Evolutionary conservation across 2,797 vertebrate species (phyloP).

Genomic region (Paedocypris micromegethes): DNA sequence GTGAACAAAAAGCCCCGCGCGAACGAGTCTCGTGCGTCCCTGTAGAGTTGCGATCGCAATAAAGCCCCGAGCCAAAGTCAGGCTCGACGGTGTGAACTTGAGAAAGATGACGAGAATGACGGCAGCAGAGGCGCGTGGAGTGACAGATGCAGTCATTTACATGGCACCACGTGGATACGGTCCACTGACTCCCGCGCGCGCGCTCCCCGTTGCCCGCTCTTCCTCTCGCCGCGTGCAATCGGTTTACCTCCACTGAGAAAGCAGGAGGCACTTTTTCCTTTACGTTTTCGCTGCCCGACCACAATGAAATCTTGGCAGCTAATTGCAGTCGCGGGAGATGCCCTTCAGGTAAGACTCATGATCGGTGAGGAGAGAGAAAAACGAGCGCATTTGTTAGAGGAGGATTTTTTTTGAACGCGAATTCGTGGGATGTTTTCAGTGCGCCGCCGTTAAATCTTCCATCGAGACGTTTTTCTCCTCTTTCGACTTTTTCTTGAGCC

Average conservation of each 20-base stretch:
- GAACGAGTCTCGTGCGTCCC: constrained; percentile 17
- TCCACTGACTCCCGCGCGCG: constrained; percentile 54
- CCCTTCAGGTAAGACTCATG: constrained; percentile 73
- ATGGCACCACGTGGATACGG: constrained; percentile 67
- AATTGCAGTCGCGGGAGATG: constrained; percentile 73
- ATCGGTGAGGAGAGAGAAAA: constrained; percentile 52
- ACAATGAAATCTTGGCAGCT: constrained; percentile 78
- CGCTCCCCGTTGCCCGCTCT: constrained; percentile 40
- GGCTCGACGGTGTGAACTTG: constrained; percentile 22
- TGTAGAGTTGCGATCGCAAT: constrained; percentile 28
- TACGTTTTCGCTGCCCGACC: constrained; percentile 54
- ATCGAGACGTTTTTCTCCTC: constrained; percentile 49
- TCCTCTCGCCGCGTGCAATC: constrained; percentile 31
- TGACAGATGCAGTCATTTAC: constrained; percentile 60
- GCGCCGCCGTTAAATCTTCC: constrained; percentile 56
- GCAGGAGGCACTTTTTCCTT: constrained; percentile 56
- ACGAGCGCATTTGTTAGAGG: constrained; percentile 48
- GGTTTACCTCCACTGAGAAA: constrained; percentile 52
- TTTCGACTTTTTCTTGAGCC: constrained; percentile 46
- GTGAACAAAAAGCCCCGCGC: constrained; percentile 14
- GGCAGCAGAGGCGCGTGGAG: constrained; percentile 31
- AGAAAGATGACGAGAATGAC: constrained; percentile 29
- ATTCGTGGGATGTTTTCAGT: constrained; percentile 51
- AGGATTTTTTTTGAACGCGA: constrained; percentile 48
- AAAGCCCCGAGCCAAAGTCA: constrained; percentile 25